phyloP scores from a whole-genome alignment of 2,113 vertebrate species.

The Xenopus laevis region DNA sequence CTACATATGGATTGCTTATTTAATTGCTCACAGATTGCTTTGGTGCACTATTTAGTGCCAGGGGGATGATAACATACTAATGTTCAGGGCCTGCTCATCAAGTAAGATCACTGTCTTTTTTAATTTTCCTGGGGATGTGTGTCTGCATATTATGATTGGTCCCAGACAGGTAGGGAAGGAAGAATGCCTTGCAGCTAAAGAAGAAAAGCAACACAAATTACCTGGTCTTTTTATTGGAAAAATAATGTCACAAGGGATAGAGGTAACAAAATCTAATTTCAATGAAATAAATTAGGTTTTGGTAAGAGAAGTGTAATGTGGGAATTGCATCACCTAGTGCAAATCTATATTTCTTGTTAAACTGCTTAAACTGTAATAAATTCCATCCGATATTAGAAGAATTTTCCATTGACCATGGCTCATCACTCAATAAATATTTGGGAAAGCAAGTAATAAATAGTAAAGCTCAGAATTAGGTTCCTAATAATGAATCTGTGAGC shows the following conservation, averaged over 20 bases:
- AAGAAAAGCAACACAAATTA: neutral
- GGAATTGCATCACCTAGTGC: neutral
- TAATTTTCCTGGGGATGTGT: neutral
- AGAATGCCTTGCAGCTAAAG: slow-evolving; percentile 18
- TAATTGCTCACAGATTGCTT: slow-evolving; percentile 14
- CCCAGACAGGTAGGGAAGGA: slow-evolving; percentile 14
- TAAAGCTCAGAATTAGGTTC: slow-evolving; percentile 26
- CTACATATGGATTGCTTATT: slow-evolving; percentile 19
- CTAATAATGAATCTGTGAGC: slow-evolving; percentile 31
- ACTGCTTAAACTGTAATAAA: slow-evolving; percentile 22
- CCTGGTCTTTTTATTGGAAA: slow-evolving; percentile 17
- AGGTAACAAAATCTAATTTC: slow-evolving; percentile 10
- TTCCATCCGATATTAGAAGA: slow-evolving; percentile 28
- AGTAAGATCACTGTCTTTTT: slow-evolving; percentile 22
- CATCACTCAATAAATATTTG: slow-evolving; percentile 37
- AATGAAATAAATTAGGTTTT: slow-evolving; percentile 21
- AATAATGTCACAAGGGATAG: slow-evolving; percentile 12
- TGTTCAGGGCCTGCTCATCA: neutral
- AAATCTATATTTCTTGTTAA: neutral
- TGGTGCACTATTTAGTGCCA: slow-evolving; percentile 6
- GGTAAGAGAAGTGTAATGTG: slow-evolving; percentile 14
- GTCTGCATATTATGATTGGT: slow-evolving; percentile 13
- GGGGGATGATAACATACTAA: slow-evolving; percentile 14
- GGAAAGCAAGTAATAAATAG: slow-evolving; percentile 35
- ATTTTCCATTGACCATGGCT: slow-evolving; percentile 28